Evolutionary conservation across 2,888 invertebrate genomes (phyloP).

Genomic region (Choreutis nemorana): DNA sequence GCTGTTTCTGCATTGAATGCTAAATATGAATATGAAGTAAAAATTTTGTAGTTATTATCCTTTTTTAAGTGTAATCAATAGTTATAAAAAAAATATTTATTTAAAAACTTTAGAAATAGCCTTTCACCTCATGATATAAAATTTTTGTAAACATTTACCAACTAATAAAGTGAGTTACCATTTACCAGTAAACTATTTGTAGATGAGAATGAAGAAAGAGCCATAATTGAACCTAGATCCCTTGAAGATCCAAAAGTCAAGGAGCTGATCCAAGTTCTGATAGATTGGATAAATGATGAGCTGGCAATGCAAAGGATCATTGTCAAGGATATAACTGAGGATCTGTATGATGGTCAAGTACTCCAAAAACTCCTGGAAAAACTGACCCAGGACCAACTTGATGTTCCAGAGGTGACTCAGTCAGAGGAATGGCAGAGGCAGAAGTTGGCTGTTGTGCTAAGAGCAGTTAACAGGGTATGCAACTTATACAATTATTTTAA

Average conservation of each 20-base stretch:
- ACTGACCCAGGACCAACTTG: slow-evolving; percentile 86
- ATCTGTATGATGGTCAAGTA: slow-evolving; percentile 95
- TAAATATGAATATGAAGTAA: too few relatives aligned
- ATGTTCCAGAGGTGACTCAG: slow-evolving; percentile 98
- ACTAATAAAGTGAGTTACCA: too few relatives aligned
- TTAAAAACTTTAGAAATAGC: too few relatives aligned
- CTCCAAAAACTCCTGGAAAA: slow-evolving; percentile 81
- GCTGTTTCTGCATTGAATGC: too few relatives aligned
- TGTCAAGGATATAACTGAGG: slow-evolving; percentile 95
- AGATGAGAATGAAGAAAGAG: slow-evolving; percentile 97
- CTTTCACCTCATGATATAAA: too few relatives aligned
- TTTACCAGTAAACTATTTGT: too few relatives aligned
- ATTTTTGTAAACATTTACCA: too few relatives aligned
- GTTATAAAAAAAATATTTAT: too few relatives aligned
- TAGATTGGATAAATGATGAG: slow-evolving; percentile 99
- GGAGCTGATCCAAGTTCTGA: slow-evolving; percentile 84
- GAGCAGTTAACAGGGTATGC: slow-evolving; percentile 83
- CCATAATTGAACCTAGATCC: slow-evolving; percentile 91
- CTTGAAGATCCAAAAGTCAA: slow-evolving; percentile 86
- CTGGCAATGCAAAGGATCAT: slow-evolving; percentile 95
- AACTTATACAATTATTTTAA: not conserved
- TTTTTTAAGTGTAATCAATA: too few relatives aligned
- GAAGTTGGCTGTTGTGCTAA: slow-evolving; percentile 88
- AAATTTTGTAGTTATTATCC: too few relatives aligned
- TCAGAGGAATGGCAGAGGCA: slow-evolving; percentile 97